These are phyloP conservation scores for Irena cyanogastra DNA, from an alignment of 2,113 vertebrate species.

Conservation along the genomic window DNA sequence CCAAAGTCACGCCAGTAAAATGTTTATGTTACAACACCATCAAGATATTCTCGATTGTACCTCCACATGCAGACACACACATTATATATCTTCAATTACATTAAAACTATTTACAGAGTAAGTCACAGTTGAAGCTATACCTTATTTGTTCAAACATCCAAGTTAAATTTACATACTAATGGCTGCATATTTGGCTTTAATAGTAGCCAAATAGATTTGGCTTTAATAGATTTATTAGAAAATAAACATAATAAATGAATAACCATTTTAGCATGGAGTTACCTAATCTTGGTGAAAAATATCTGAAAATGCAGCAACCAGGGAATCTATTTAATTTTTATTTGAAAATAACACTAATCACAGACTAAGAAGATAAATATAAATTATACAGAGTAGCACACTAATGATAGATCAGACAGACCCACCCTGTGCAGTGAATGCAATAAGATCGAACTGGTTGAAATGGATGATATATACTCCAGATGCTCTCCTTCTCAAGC, in stretches of 20 bases:
- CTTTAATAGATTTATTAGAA: slow-evolving; percentile 58
- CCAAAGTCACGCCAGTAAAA: slow-evolving; percentile 9
- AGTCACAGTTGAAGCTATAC: slow-evolving; percentile 39
- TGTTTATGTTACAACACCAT: neutral
- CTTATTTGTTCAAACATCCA: slow-evolving; percentile 52
- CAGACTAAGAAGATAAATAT: slow-evolving; percentile 14
- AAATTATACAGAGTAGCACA: neutral
- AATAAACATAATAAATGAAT: slow-evolving; percentile 66
- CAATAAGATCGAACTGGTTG: neutral
- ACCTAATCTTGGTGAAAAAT: slow-evolving; percentile 59
- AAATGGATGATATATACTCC: neutral
- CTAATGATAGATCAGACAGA: neutral
- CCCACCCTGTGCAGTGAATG: neutral
- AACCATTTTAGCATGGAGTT: slow-evolving; percentile 47
- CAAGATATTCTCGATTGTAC: neutral
- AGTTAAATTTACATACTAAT: slow-evolving; percentile 70
- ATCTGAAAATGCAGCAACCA: slow-evolving; percentile 41
- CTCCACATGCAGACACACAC: neutral
- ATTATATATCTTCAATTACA: slow-evolving; percentile 18
- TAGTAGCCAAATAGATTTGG: slow-evolving; percentile 55
- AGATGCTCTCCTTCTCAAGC: neutral
- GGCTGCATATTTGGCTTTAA: slow-evolving; percentile 54
- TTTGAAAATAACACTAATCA: slow-evolving; percentile 48
- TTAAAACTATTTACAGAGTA: slow-evolving; percentile 54
- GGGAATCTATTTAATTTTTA: slow-evolving; percentile 29